These are phyloP conservation scores for Penelope pileata DNA, from an alignment of 2,113 vertebrate genomes.

Conservation along the genomic window DNA sequence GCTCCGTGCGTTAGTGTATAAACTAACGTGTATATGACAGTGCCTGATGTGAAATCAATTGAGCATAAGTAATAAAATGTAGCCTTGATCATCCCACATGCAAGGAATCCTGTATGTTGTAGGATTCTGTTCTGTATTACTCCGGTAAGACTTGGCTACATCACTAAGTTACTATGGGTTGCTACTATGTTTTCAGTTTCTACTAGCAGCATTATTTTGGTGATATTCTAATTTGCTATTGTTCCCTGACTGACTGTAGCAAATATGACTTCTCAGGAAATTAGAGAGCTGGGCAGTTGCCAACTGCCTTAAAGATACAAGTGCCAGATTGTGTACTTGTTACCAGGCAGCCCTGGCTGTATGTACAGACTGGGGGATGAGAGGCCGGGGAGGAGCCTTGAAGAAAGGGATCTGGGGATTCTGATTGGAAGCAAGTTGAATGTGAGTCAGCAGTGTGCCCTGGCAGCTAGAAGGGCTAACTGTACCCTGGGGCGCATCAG, in stretches of 20 bases:
- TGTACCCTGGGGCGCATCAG: background rate
- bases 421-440: background rate
- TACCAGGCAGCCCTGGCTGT: background rate
- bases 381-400: background rate
- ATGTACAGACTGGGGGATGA: background rate
- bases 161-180: background rate
- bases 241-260: background rate
- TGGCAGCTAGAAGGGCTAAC: background rate
- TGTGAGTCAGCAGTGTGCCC: background rate
- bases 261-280: background rate
- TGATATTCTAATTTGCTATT: background rate
- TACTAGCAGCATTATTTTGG: background rate
- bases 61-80: slow-evolving; percentile 8
- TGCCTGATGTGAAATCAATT: background rate
- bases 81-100: slow-evolving; percentile 11
- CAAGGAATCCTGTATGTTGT: background rate
- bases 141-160: background rate
- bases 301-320: background rate
- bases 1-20: too few relatives aligned
- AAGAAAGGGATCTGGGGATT: background rate
- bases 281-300: background rate
- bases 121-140: slow-evolving; percentile 9
- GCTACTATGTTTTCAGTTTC: background rate
- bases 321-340: background rate
- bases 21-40: too few relatives aligned